Evolutionary conservation across 1,140 invertebrate genomes (phyloP).

Genomic region (Lordiphosa clarofinis): DNA sequence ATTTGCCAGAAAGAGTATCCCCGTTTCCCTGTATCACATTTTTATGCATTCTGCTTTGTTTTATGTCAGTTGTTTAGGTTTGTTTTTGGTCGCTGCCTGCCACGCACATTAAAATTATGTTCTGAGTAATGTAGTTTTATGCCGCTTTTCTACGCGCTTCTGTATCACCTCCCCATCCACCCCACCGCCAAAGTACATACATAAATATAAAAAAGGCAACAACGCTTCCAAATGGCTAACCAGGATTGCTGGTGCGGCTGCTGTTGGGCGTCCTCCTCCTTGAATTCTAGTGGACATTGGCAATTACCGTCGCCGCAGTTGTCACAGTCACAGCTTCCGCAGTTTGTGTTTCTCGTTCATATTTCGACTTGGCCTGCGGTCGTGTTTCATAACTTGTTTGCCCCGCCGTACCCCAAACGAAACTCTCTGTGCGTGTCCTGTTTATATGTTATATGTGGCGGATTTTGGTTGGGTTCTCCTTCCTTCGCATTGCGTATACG

Average conservation of each 20-base stretch:
- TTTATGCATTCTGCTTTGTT: constrained; percentile 22
- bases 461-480: constrained; percentile 24
- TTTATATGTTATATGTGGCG: constrained; percentile 38
- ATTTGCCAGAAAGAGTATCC: too few relatives aligned
- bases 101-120: constrained; percentile 70
- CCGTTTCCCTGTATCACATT: too few relatives aligned
- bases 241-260: constrained; percentile 26
- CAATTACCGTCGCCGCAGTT: constrained; percentile 72
- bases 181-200: constrained; percentile 19
- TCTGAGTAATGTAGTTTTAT: constrained; percentile 62
- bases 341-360: constrained; percentile 26
- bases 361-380: constrained; percentile 59
- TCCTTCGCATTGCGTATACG: constrained; percentile 50
- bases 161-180: neutral
- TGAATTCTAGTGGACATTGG: constrained; percentile 58
- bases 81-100: constrained; percentile 33
- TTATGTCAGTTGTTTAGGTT: constrained; percentile 54
- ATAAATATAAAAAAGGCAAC: constrained; percentile 50
- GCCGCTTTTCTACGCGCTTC: constrained; percentile 22
- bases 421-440: constrained; percentile 2
- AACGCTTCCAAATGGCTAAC: constrained; percentile 39
- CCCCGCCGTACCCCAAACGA: neutral
- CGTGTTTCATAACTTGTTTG: constrained; percentile 58
- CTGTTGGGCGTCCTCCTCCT: constrained; percentile 9
- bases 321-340: constrained; percentile 49